Evolutionary conservation across 1,140 invertebrate species (phyloP), one percentile per base, ranked within the genome.

Genomic region (Hydropsyche tenuis): DNA sequence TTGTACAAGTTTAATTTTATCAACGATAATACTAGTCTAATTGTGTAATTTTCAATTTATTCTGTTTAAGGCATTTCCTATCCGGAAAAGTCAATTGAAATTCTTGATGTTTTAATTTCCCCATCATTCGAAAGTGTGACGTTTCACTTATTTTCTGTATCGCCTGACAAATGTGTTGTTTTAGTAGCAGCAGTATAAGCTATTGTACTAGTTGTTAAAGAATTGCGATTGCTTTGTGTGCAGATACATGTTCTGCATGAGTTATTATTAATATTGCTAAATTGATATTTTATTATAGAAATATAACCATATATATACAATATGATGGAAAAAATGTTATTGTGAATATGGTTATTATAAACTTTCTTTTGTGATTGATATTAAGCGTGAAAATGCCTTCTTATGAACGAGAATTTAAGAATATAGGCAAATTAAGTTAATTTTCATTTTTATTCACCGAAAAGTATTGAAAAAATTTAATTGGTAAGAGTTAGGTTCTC

Each of bases 231-330:
- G 76, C 76, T 77, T 77, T 68, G 73, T 75, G 76, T 75, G 73
- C 76, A 77, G 70, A 53, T 73, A 73, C 63, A 69, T 30, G 71
- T 70, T 66, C 73, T 73, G 76, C 76, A 73, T 75, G 73, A 70
- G 51, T 66, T 60, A 66, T 73, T 73, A 75, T 77, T 72, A 66
- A 77, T 77, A 75, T 75, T 72, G 76, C 76, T 77, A 73, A 77
- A 69, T 76, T 72, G 62, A 77, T 77, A 77, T 77, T 77, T 77
- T 77, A 77, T 74, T 74, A 73, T 74, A 72, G 70, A 76, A 74
- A 37, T 71, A 48, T 73, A 74, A 73, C 51, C 71, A 56, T 68
- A 65, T 37, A 37, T 37, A 4, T 37, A 45, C 60, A 68, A 68
- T 48, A 43, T 48, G 65, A 68, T 43, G 65, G 45, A 68, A 42